These are phyloP conservation scores for Lethrus apterus DNA, from an alignment of 1,140 invertebrate species.

Conservation along the genomic window DNA sequence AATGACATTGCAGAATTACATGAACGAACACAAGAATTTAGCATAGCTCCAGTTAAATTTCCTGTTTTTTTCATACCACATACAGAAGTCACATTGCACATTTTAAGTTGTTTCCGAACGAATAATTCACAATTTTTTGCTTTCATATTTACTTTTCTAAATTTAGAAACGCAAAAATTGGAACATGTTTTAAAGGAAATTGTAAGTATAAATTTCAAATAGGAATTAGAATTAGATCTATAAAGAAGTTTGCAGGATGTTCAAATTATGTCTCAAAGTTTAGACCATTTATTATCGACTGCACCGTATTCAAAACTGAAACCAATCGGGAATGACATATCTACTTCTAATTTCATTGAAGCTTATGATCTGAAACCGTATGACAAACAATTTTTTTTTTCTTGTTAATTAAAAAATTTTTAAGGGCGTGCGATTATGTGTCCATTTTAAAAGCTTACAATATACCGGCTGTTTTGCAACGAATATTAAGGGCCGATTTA, in stretches of 20 bases:
- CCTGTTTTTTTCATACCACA: constrained; percentile 1
- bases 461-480: neutral
- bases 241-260: neutral
- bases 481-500: neutral
- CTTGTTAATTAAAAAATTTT: neutral
- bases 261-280: neutral
- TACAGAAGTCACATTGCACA: neutral
- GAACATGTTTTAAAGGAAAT: constrained; percentile 2
- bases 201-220: constrained; percentile 4
- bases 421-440: neutral
- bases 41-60: no score
- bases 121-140: constrained; percentile 1
- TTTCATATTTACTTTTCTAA: constrained; percentile 2
- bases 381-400: no score
- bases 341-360: neutral
- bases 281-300: neutral
- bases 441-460: neutral
- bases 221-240: neutral
- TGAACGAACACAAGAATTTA: no score
- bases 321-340: neutral
- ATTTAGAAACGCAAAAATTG: neutral
- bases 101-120: neutral
- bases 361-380: neutral
- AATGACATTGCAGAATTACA: no score
- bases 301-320: neutral